Conservation (phyloP, 2,888 invertebrate genomes). For the Zaprionus obscuricornis region DNA sequence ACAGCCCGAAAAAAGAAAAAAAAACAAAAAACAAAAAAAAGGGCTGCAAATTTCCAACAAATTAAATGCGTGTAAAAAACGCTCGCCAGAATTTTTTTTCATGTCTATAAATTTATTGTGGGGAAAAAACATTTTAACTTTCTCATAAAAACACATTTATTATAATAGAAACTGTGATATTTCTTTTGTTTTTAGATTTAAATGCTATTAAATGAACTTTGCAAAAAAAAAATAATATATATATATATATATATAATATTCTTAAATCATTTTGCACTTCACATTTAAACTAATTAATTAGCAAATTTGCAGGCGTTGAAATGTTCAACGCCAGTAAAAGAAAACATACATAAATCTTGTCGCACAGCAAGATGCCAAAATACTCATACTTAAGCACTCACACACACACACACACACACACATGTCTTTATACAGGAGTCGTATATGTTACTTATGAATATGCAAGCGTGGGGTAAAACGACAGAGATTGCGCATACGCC, state of each 20-base stretch:
- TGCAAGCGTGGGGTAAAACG: conserved; percentile 21
- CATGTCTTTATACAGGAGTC: conserved; percentile 28
- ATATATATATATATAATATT: too few relatives aligned
- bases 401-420: conserved; percentile 8
- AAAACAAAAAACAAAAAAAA: conserved; percentile 35
- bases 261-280: too few relatives aligned
- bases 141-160: conserved; percentile 75
- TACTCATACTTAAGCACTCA: conserved; percentile 6
- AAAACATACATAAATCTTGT: conserved; percentile 71
- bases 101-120: conserved; percentile 20
- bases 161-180: too few relatives aligned
- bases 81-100: conserved; percentile 35
- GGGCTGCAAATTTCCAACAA: conserved; percentile 71
- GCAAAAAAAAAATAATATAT: too few relatives aligned
- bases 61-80: conserved; percentile 70
- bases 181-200: too few relatives aligned
- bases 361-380: conserved; percentile 56
- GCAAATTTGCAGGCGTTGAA: conserved; percentile 73
- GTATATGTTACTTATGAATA: conserved; percentile 55
- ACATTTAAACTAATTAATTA: conserved; percentile 71
- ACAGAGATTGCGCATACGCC: conserved; percentile 56
- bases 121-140: too few relatives aligned
- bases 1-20: too few relatives aligned
- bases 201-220: too few relatives aligned
- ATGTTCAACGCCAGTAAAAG: conserved; percentile 67